These are phyloP conservation scores for Thunnus maccoyii DNA, from an alignment of 2,113 vertebrate genomes.

Conservation along the genomic window DNA sequence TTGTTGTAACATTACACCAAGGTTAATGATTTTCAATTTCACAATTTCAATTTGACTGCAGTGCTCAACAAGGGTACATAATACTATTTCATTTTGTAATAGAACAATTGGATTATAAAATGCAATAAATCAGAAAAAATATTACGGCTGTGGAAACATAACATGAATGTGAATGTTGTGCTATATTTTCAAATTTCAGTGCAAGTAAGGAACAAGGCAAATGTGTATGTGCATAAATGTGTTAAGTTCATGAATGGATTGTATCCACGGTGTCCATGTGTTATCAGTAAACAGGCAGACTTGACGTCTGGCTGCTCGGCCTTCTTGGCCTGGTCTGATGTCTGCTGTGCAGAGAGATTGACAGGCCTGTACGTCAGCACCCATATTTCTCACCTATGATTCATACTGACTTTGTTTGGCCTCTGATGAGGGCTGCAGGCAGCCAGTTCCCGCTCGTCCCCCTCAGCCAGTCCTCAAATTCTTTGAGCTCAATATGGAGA, in stretches of 20 bases:
- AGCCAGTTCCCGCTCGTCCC: conserved; percentile 6
- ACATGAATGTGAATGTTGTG: neutral
- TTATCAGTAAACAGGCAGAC: conserved; percentile 71
- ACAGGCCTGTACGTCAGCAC: conserved; percentile 66
- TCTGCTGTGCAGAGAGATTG: conserved; percentile 56
- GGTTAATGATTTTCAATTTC: neutral
- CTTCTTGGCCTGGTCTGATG: conserved; percentile 51
- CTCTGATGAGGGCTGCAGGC: conserved; percentile 56
- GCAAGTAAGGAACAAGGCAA: neutral
- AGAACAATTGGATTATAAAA: neutral
- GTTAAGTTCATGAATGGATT: conserved; percentile 50
- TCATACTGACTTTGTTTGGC: conserved; percentile 72
- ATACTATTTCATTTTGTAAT: neutral
- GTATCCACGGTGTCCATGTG: conserved; percentile 47
- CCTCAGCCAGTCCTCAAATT: conserved; percentile 32
- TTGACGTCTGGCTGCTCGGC: conserved; percentile 58
- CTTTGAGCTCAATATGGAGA: conserved; percentile 20
- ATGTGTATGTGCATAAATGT: conserved; percentile 11
- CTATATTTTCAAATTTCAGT: neutral
- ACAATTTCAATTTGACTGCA: neutral
- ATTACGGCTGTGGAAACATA: neutral
- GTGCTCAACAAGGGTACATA: neutral
- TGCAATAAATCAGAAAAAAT: neutral
- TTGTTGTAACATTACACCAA: conserved; percentile 5
- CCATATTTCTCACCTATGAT: conserved; percentile 75